Percentiles rank a stretch among this genome's conserved stretches.
Evolutionary conservation across 2,888 invertebrate genomes (phyloP).

Genomic region (Teinopalpus imperialis): DNA sequence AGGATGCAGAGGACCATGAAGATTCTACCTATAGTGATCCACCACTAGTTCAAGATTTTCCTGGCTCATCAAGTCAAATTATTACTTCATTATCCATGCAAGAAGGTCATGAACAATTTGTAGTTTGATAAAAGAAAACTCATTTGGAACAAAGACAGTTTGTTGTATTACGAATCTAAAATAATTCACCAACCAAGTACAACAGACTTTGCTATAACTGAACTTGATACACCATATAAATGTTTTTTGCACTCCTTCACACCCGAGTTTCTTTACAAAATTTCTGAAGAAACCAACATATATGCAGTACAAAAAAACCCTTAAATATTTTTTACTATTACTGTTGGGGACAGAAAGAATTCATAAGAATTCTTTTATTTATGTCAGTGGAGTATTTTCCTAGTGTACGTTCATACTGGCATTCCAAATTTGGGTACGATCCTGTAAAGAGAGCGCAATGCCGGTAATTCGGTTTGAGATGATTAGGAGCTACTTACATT

Average conservation of each 20-base stretch:
- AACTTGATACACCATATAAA: conserved; percentile 31
- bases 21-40: conserved; percentile 32
- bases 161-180: conserved; percentile 29
- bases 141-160: conserved; percentile 31
- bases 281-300: too few species aligned
- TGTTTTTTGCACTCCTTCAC: conserved; percentile 32
- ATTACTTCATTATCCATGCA: too few species aligned
- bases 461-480: conserved; percentile 33
- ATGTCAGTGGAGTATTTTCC: conserved; percentile 35
- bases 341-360: too few species aligned
- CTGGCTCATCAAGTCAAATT: conserved; percentile 32
- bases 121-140: conserved; percentile 35
- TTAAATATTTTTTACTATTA: too few species aligned
- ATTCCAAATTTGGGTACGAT: conserved; percentile 29
- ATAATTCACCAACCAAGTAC: conserved; percentile 29
- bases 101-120: too few species aligned
- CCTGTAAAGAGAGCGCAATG: conserved; percentile 31
- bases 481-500: conserved; percentile 37
- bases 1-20: conserved; percentile 32
- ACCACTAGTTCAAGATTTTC: conserved; percentile 31
- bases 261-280: conserved; percentile 29
- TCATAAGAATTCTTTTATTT: conserved; percentile 30
- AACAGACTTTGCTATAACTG: conserved; percentile 30
- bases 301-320: too few species aligned
- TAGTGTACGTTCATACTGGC: conserved; percentile 34